A percentile compares a stretch with the other conserved stretches of the same genome.
These are phyloP conservation scores for Stegastes partitus DNA, from an alignment of 2,113 vertebrate species.

Conservation along the genomic window DNA sequence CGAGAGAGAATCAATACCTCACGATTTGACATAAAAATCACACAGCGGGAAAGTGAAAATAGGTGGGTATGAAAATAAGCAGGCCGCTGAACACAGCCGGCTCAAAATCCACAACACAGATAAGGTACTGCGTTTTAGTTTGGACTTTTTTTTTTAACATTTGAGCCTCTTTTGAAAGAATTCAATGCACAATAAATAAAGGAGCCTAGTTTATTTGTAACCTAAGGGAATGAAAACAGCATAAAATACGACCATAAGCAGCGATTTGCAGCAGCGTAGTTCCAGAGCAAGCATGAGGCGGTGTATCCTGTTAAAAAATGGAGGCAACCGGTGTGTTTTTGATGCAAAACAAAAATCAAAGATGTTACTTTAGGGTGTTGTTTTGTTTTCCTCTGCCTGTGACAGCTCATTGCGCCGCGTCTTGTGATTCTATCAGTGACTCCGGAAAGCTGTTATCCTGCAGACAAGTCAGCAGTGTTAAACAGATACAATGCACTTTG, in stretches of 20 bases:
- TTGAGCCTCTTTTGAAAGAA: background rate
- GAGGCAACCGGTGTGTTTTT: background rate
- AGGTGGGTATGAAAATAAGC: background rate
- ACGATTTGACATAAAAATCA: background rate
- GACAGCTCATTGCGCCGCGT: slow-evolving; percentile 9
- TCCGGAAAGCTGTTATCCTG: background rate
- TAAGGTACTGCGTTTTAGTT: background rate
- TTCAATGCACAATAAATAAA: background rate
- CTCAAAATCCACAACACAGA: background rate
- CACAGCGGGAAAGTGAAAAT: background rate
- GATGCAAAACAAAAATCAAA: slow-evolving; percentile 17
- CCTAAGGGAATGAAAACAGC: background rate
- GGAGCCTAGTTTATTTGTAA: slow-evolving; percentile 14
- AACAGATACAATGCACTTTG: slow-evolving; percentile 25
- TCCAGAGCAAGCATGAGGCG: background rate
- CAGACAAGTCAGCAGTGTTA: slow-evolving; percentile 21
- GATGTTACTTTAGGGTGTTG: background rate
- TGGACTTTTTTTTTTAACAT: too few species aligned
- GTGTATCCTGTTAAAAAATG: slow-evolving; percentile 17
- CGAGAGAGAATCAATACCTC: slow-evolving; percentile 8
- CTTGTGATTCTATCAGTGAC: slow-evolving; percentile 4
- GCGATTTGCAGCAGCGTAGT: background rate
- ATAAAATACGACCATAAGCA: background rate
- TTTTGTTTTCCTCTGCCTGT: slow-evolving; percentile 21
- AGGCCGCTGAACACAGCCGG: background rate